These are phyloP conservation scores for Mactromeris polynyma DNA, from an alignment of 2,888 invertebrate genomes.

Conservation along the genomic window DNA sequence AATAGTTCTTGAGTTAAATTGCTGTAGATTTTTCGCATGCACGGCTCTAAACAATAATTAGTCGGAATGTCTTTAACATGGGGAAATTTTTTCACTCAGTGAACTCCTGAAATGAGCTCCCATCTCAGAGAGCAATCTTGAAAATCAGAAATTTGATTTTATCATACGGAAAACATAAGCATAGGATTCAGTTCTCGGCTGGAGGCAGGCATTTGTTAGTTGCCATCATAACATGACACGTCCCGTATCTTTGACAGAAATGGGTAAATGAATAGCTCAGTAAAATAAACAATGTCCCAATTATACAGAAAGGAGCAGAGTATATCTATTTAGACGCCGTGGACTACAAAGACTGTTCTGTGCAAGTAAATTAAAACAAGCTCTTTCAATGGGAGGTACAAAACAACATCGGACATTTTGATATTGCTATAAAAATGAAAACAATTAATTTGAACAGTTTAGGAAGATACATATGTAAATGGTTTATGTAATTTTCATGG, in stretches of 20 bases:
- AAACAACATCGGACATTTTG: background rate
- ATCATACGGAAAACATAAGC: conserved; percentile 60
- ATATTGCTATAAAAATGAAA: background rate
- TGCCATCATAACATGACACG: conserved; percentile 41
- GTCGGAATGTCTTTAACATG: conserved; percentile 1
- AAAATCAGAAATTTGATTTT: conserved; percentile 42
- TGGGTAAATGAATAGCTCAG: conserved; percentile 10
- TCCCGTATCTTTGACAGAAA: conserved; percentile 42
- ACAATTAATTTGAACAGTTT: background rate
- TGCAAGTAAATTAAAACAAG: background rate
- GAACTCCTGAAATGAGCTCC: conserved; percentile 27
- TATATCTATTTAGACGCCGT: background rate
- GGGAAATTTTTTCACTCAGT: conserved; percentile 27
- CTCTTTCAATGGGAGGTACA: background rate
- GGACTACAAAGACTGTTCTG: background rate
- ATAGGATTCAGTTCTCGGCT: conserved; percentile 40
- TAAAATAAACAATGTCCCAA: conserved; percentile 41
- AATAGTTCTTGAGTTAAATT: conserved; percentile 20
- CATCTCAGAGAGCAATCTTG: conserved; percentile 22
- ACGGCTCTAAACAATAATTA: conserved; percentile 1
- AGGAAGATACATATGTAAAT: background rate
- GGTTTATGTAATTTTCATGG: background rate
- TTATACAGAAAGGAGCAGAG: conserved; percentile 19
- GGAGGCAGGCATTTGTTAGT: conserved; percentile 37
- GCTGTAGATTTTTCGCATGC: background rate